Conservation (phyloP, 2,888 invertebrate genomes). For the Heliconius ismenius region DNA sequence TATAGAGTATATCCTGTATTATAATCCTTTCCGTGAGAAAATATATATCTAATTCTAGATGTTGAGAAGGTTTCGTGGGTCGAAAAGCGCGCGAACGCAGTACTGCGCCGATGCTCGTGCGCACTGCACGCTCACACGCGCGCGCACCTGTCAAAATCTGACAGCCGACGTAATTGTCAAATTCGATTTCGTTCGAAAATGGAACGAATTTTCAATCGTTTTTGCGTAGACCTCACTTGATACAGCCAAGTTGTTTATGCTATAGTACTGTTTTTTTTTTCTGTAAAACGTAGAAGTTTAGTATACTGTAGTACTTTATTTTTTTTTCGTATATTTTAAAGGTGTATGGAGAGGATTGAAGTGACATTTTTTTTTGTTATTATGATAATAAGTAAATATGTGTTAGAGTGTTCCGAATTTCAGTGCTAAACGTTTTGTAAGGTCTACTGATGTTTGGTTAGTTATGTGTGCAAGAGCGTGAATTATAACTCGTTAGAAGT, state of each 20-base stretch:
- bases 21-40: slow-evolving; percentile 75
- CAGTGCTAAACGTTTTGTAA: slow-evolving; percentile 73
- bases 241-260: slow-evolving; percentile 24
- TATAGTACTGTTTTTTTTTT: background rate
- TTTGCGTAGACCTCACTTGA: slow-evolving; percentile 58
- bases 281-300: background rate
- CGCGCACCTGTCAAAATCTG: slow-evolving; percentile 66
- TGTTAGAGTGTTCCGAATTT: slow-evolving; percentile 64
- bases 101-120: slow-evolving; percentile 77
- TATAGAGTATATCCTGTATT: slow-evolving; percentile 53
- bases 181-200: slow-evolving; percentile 53
- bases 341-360: slow-evolving; percentile 42
- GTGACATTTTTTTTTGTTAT: slow-evolving; percentile 55
- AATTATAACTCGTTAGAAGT: slow-evolving; percentile 70
- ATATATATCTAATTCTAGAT: slow-evolving; percentile 65
- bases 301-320: slow-evolving; percentile 6
- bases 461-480: slow-evolving; percentile 72
- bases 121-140: slow-evolving; percentile 76
- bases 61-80: slow-evolving; percentile 75
- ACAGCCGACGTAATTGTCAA: slow-evolving; percentile 53
- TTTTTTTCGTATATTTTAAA: slow-evolving; percentile 17
- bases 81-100: slow-evolving; percentile 82
- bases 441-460: slow-evolving; percentile 65
- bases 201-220: slow-evolving; percentile 60
- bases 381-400: slow-evolving; percentile 46